Evolutionary conservation across 2,888 invertebrate genomes (phyloP).

Genomic region (Pandemis corylana): DNA sequence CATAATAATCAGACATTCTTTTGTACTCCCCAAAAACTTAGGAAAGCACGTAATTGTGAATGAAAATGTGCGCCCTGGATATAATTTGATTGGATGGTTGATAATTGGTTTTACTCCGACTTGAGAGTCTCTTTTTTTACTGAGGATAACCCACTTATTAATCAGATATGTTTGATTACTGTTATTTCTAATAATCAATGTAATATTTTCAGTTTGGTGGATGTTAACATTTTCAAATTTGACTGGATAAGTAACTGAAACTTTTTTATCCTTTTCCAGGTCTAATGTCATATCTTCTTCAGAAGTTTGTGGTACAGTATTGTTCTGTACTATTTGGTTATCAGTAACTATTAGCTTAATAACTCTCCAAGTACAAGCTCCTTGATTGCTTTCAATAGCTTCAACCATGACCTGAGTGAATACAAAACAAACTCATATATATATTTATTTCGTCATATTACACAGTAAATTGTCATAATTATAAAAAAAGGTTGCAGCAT

Average conservation of each 20-base stretch:
- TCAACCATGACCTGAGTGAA: conserved; percentile 84
- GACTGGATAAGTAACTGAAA: conserved; percentile 83
- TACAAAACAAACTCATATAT: conserved; percentile 14
- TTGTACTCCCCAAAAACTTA: conserved; percentile 85
- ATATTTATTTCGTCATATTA: background rate
- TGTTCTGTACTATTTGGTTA: conserved; percentile 8
- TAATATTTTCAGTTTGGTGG: conserved; percentile 54
- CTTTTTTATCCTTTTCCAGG: conserved; percentile 76
- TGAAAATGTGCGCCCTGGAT: conserved; percentile 68
- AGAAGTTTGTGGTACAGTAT: conserved; percentile 50
- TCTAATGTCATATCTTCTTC: conserved; percentile 58
- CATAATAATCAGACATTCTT: conserved; percentile 85
- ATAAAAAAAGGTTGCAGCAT: background rate
- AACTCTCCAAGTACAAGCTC: conserved; percentile 85
- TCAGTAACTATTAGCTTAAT: conserved; percentile 68
- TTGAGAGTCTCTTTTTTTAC: conserved; percentile 82
- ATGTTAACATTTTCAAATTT: conserved; percentile 77
- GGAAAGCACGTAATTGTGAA: conserved; percentile 82
- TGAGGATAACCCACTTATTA: conserved; percentile 79
- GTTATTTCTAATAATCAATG: conserved; percentile 72
- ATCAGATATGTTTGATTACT: conserved; percentile 73
- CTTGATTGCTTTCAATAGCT: conserved; percentile 90
- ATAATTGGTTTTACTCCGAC: conserved; percentile 73
- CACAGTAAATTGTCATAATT: too few species aligned
- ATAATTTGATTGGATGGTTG: conserved; percentile 63